Base-by-base conservation (phyloP, 1,140 invertebrate genomes). In the Drosophila nannoptera region DNA sequence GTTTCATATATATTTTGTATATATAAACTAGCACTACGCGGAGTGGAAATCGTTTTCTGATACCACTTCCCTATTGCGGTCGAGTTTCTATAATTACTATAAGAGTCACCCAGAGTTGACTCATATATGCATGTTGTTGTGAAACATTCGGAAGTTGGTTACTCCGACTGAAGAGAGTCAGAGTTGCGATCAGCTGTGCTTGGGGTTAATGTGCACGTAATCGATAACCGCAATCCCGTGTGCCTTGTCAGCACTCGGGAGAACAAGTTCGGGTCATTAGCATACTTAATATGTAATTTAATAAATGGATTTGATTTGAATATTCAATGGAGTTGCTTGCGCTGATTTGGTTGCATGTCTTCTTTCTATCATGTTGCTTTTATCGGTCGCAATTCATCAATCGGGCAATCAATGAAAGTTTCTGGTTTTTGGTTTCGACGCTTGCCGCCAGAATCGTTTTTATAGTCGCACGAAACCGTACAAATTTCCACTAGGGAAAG, bases 271-370 rank as follows among this genome's bases (percentile, higher is more conserved):
- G 5, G 48, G 14, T 49, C 31, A 50, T 61, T 35, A 50, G n/a
- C 9, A 52, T 61, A 16, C n/a, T 45, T 43, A 36, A 12, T 33
- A 54, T 62, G n/a, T 53, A 63, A 64, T 55, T 61, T 40, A 29
- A 55, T 54, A 16, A 61, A 61, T 40, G 35, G 2, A 9, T 50
- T 42, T 1, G 12, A 61, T 42, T 55, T 59, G 31, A 45, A 45
- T 42, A 54, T 31, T 52, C 16, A 58, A 45, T 43, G 29, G n/a
- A 16, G 42, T 14, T 14, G 36, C 22, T 55, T 42, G 52, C 52
- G 11, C n/a, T 45, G 29, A 45, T 46, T 46, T 46, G 14, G 40
- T 60, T 49, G n/a, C 35, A 16, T 46, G 45, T 31, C 32, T 22
- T 59, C 32, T 8, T 14, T 12, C 7, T 59, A 43, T 32, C 35